These are phyloP conservation scores for Rostratula benghalensis DNA, from an alignment of 2,113 vertebrate genomes.

Conservation along the genomic window DNA sequence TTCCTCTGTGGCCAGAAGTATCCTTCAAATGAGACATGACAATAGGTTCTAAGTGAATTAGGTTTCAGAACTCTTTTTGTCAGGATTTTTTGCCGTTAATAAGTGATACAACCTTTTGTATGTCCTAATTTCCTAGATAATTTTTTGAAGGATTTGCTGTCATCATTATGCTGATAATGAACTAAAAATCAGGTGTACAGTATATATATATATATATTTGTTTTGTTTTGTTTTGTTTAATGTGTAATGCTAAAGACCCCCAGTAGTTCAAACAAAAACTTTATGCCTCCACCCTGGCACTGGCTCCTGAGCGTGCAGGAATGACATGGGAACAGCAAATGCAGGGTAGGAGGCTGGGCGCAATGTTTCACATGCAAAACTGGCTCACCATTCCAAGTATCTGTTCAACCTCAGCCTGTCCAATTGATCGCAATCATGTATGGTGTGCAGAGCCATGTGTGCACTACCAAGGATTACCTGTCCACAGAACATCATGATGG, in stretches of 20 bases:
- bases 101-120: neutral
- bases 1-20: neutral
- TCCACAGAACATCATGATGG: fast-evolving
- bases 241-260: neutral
- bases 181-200: neutral
- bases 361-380: fast-evolving
- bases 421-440: fast-evolving
- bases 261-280: neutral
- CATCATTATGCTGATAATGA: neutral
- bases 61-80: neutral
- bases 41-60: neutral
- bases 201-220: no score
- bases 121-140: neutral
- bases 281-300: neutral
- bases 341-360: fast-evolving
- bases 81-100: neutral
- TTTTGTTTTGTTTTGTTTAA: neutral
- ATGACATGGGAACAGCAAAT: neutral
- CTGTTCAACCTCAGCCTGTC: neutral
- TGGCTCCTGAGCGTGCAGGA: neutral
- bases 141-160: neutral
- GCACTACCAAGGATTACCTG: neutral
- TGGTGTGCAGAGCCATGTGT: fast-evolving
- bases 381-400: neutral
- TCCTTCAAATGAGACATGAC: neutral